Base-by-base conservation (phyloP, 2,797 vertebrate genomes). In the Sebastes itinus region DNA sequence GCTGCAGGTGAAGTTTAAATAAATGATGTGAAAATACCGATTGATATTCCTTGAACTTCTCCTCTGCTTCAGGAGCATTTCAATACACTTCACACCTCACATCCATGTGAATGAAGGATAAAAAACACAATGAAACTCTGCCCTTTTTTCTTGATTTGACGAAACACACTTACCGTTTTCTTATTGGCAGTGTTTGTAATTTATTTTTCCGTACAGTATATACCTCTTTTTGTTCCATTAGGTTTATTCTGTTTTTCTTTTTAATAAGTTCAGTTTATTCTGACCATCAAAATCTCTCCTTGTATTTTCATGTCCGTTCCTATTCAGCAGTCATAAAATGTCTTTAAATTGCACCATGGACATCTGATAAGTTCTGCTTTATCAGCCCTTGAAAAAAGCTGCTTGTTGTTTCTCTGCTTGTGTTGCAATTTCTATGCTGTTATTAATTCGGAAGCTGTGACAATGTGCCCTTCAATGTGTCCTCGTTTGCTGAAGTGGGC, bases 1-100 rank as follows among this genome's bases (percentile, higher is more conserved):
- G 88, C 89, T 90, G 69, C 81, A 74, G 91, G 88, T 84, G 52
- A 86, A 76, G 78, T 90, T 87, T 93, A 79, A 94, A 93, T 93
- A 92, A 91, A 87, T 91, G 2, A 94, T 91, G 89, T 27, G n/a
- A 77, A 54, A 33, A 20, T 72, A 85, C 78, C 65, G 77, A 92
- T 90, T 92, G 76, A 77, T 88, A 91, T 90, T 92, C 89, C 33
- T 49, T 68, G 74, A 90, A 74, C 66, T 65, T 66, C 75, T 80
- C 73, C 77, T 81, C 74, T 60, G 65, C 81, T 81, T 35, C 49
- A 68, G 81, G 71, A 59, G 65, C 64, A 20, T 20, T 38, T 75
- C 20, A 77, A 49, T 52, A 42, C 25, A 69, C 32, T 62, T 74
- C 68, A 54, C 49, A 52, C 52, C 49, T 69, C 59, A 67, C 65